Evolutionary conservation across 2,113 vertebrate species (phyloP).

Genomic region (Pantherophis guttatus): DNA sequence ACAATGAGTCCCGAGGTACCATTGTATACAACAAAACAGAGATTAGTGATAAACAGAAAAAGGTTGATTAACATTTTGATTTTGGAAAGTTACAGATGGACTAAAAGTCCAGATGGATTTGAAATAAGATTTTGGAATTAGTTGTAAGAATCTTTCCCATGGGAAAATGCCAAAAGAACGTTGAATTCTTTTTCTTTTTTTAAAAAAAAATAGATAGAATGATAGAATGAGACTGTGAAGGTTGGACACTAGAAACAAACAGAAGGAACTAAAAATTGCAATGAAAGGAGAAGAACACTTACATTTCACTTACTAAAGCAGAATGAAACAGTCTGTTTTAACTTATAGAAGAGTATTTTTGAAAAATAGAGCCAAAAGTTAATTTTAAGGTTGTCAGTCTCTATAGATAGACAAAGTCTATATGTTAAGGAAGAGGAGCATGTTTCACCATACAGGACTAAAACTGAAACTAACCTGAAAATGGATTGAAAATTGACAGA

Average conservation of each 20-base stretch:
- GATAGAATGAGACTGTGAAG: background rate
- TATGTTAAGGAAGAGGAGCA: background rate
- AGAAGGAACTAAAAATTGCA: background rate
- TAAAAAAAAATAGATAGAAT: background rate
- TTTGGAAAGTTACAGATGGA: background rate
- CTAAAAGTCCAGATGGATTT: background rate
- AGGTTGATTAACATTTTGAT: background rate
- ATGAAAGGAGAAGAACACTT: background rate
- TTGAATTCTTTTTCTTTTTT: background rate
- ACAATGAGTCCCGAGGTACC: background rate
- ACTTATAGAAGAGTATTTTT: background rate
- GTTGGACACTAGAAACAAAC: background rate
- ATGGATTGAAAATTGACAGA: background rate
- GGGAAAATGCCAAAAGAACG: background rate
- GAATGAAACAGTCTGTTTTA: background rate
- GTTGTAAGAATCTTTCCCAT: background rate
- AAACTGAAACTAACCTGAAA: background rate
- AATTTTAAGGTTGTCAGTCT: background rate
- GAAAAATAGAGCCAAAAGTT: background rate
- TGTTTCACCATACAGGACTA: background rate
- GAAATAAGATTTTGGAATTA: background rate
- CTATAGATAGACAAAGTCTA: background rate
- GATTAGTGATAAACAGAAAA: background rate
- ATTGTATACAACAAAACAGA: background rate
- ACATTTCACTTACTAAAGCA: background rate